phyloP scores from a whole-genome alignment of 1,140 invertebrate species.

The Lineus longissimus region DNA sequence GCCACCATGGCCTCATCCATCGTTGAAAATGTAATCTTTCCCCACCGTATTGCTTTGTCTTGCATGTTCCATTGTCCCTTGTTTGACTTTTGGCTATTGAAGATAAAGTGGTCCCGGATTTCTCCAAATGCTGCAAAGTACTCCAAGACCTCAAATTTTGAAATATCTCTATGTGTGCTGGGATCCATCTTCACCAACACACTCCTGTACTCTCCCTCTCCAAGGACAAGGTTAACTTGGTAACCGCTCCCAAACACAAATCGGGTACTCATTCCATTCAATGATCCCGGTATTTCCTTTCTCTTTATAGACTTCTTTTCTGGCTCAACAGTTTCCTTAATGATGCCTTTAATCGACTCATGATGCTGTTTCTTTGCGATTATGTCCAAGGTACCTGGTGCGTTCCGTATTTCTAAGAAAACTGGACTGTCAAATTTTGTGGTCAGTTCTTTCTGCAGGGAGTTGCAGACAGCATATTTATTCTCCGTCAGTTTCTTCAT shows the following conservation, averaged over 20 bases:
- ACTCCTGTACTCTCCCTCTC: not conserved
- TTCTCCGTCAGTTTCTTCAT: not conserved
- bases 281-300: not conserved
- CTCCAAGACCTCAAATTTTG: not conserved
- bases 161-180: not conserved
- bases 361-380: not conserved
- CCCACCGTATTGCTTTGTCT: constrained; percentile 4
- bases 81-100: not conserved
- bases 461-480: not conserved
- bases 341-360: not conserved
- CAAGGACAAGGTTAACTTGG: not conserved
- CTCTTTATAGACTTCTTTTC: not conserved
- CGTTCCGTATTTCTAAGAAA: not conserved
- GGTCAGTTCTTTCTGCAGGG: not conserved
- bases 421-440: not conserved
- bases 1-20: not conserved
- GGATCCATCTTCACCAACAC: not conserved
- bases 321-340: not conserved
- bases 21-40: constrained; percentile 5
- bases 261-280: not conserved
- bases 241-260: not conserved
- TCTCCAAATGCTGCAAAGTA: constrained; percentile 7
- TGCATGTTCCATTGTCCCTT: not conserved
- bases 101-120: not conserved
- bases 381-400: not conserved